Base-by-base conservation (phyloP, 2,797 vertebrate genomes). In the Melopsittacus undulatus region DNA sequence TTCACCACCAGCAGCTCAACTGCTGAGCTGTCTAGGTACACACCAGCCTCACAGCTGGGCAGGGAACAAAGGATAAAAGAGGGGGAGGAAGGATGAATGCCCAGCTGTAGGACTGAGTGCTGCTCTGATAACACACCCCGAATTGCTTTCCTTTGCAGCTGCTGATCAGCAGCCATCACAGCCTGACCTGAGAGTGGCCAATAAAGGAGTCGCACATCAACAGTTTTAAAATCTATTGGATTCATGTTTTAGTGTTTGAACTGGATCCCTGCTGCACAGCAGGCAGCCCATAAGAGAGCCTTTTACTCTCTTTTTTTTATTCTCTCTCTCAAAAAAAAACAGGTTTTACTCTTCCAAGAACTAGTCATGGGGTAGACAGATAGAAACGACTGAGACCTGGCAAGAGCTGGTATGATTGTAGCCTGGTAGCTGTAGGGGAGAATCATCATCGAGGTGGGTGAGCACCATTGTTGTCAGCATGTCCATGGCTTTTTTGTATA, bases 11-110 rank as follows among this genome's bases (percentile, higher is more conserved):
- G 73, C 83, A 81, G 80, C 85, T 87, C 40, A 67, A 23, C 81
- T 85, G 92, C 94, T 92, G 94, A 87, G 78, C 90, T 80, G 29
- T 27, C 77, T 90, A 23, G 15, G 43, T 70, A 76, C 61, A 34
- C 18, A 34, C 4, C 27, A 75, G 70, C 68, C 43, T 62, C 40
- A 13, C 36, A 29, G 73, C 82, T 83, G 62, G 90, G 79, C 75
- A 86, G 62, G 68, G 63, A 93, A 21, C 7, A 36, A 46, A 49
- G 88, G 74, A 76, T 77, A 32, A 42, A 82, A 82, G 59, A 59
- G 10, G 10, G 32, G 51, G 74, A 84, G 34, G 59, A 59, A 80
- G 80, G 72, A 87, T 48, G 88, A 68, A 75, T 30, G 52, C 43
- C 18, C 56, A 54, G 48, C 45, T 51, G 48, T n/a, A 70, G 87